Percentiles rank a stretch among this genome's conserved stretches.
Conservation (phyloP, 2,113 vertebrate genomes). For the Macroglossus sobrinus region DNA sequence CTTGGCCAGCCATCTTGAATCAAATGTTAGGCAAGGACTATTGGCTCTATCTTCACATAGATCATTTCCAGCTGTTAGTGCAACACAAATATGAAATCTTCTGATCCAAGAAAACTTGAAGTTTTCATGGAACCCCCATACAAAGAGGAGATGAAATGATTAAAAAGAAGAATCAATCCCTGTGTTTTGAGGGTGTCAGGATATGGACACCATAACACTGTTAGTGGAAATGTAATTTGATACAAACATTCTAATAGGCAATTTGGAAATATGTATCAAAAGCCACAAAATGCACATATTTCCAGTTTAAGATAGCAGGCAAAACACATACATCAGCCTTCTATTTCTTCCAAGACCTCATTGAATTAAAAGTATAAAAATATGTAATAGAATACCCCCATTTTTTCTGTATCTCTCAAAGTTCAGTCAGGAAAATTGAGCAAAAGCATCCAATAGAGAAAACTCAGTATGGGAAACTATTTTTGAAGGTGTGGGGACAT, state of each 20-base stretch:
- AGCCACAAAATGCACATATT: neutral
- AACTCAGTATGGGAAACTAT: neutral
- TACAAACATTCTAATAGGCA: neutral
- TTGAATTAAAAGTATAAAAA: neutral
- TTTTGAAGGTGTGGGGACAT: neutral
- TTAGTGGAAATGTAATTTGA: neutral
- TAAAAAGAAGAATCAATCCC: neutral
- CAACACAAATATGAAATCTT: neutral
- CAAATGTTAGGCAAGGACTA: neutral
- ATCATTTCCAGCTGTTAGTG: constrained; percentile 52
- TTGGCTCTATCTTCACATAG: constrained; percentile 17
- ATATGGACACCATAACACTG: neutral
- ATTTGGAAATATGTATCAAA: neutral
- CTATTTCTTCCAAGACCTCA: neutral
- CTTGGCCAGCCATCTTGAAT: constrained; percentile 41
- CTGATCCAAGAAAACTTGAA: neutral
- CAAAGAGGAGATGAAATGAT: neutral
- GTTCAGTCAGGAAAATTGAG: constrained; percentile 13
- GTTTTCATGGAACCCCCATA: neutral
- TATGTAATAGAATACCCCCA: neutral
- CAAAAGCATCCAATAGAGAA: neutral
- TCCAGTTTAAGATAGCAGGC: neutral
- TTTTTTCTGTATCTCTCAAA: neutral
- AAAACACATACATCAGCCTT: neutral
- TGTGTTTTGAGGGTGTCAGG: neutral